A percentile compares a stretch with the other conserved stretches of the same genome.
Evolutionary conservation across 2,888 invertebrate species (phyloP).

Genomic region (Scrobipalpa atriplicella): DNA sequence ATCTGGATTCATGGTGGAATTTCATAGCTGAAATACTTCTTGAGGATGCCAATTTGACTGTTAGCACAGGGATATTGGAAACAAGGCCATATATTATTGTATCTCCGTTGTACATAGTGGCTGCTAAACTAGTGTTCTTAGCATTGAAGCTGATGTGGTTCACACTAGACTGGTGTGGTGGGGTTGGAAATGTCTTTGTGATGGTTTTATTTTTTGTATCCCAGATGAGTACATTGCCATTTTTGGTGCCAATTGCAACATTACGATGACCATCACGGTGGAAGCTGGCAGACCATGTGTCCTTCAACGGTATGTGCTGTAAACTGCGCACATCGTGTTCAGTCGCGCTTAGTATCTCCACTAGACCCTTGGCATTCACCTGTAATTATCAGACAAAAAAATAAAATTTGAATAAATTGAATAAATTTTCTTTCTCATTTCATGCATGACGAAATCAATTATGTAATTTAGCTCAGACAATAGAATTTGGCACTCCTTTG

Average conservation of each 20-base stretch:
- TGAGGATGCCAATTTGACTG: conserved; percentile 67
- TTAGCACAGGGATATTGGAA: conserved; percentile 73
- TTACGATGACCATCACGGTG: conserved; percentile 75
- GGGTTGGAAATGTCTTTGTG: conserved; percentile 72
- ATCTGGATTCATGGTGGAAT: conserved; percentile 74
- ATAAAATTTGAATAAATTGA: no score
- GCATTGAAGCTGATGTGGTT: conserved; percentile 74
- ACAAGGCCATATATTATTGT: conserved; percentile 76
- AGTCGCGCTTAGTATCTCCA: conserved; percentile 71
- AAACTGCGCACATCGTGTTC: conserved; percentile 72
- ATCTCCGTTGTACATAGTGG: conserved; percentile 76
- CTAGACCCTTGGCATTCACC: conserved; percentile 73
- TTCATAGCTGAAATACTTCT: conserved; percentile 75
- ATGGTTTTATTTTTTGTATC: conserved; percentile 75
- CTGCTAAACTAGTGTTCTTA: conserved; percentile 74
- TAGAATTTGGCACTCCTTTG: conserved; percentile 39
- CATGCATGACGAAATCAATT: conserved; percentile 14
- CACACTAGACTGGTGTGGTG: conserved; percentile 64
- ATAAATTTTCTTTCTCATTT: no score
- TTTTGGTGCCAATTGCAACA: conserved; percentile 72
- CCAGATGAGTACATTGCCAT: conserved; percentile 77
- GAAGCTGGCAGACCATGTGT: conserved; percentile 75
- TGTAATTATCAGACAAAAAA: conserved; percentile 58
- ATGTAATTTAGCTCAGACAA: conserved; percentile 22
- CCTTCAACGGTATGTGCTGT: conserved; percentile 73